Base-by-base conservation (phyloP, 2,113 vertebrate genomes). In the Carettochelys insculpta region DNA sequence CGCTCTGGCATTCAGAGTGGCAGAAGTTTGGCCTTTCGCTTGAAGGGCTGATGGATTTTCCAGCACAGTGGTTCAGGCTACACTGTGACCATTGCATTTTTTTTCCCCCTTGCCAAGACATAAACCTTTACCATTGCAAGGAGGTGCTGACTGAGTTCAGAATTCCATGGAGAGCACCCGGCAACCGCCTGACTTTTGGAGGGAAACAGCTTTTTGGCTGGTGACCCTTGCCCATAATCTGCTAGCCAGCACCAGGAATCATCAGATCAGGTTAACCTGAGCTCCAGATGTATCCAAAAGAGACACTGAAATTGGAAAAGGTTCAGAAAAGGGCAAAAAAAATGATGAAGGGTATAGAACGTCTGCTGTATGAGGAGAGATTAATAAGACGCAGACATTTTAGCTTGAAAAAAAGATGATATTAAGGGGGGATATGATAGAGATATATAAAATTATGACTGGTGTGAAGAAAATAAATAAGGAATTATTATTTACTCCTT, bases 121-220 rank as follows among this genome's bases (percentile, higher is more conserved):
- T n/a, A 75, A 11, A 0, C 19, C 50, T 51, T 65, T 51, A 56
- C 25, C 43, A 50, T 58, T 45, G 9, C 22, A 52, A 11, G 34
- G 34, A 24, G 27, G 77, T 80, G 38, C 50, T 80, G 53, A 80
- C 6, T 38, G 2, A 16, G 20, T 34, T 7, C 50, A 2, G 31
- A 16, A 58, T 51, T 20, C 0, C 58, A 19, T 58, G 0, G 0
- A 19, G 65, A 48, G 53, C 50, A 76, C n/a, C 47, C 3, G 0
- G 1, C 17, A 89, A 71, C 88, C 61, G 78, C 12, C 34, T 38
- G 75, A 51, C 89, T 91, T 24, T 6, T 51, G 0, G 9, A 90
- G 47, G 38, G 81, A 92, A 58, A 76, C 27, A 22, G 76, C 77
- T 61, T 0, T 82, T 86, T 93, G 92, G 94, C 92, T 58, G 0